Evolutionary conservation across 2,113 vertebrate genomes (phyloP).

Genomic region (Oriolus oriolus): DNA sequence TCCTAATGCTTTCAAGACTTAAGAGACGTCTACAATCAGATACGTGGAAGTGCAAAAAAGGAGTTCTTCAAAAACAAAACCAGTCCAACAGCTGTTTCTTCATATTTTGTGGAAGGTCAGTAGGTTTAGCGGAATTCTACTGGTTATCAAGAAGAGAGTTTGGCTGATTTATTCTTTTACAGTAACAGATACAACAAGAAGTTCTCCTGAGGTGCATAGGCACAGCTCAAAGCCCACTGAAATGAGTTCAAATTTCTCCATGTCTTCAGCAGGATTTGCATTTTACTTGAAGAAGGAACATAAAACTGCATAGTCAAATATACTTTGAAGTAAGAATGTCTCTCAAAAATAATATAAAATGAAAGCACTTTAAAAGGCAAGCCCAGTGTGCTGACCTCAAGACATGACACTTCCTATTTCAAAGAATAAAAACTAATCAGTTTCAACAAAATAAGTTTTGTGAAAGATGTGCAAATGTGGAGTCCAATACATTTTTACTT

Average conservation of each 20-base stretch:
- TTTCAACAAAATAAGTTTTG: not conserved
- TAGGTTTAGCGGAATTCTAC: not conserved
- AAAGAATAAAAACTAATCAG: not conserved
- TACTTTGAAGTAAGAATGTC: not conserved
- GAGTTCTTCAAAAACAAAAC: not conserved
- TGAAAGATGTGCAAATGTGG: not conserved
- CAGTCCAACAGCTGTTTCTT: not conserved
- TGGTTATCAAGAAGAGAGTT: not conserved
- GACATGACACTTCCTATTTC: not conserved
- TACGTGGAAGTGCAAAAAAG: not conserved
- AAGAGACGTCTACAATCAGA: not conserved
- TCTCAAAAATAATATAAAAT: not conserved
- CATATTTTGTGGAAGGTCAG: not conserved
- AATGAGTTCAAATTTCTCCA: not conserved
- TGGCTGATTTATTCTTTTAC: not conserved
- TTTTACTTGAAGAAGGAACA: not conserved
- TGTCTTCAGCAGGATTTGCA: not conserved
- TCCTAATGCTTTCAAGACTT: not conserved
- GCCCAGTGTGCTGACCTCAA: not conserved
- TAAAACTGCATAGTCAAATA: not conserved
- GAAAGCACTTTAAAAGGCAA: not conserved
- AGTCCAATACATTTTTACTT: not conserved
- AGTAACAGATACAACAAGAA: not conserved
- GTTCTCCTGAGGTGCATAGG: not conserved
- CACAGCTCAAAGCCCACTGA: not conserved